Conservation (phyloP, 2,797 vertebrate genomes). For the Dicrostonyx torquatus region DNA sequence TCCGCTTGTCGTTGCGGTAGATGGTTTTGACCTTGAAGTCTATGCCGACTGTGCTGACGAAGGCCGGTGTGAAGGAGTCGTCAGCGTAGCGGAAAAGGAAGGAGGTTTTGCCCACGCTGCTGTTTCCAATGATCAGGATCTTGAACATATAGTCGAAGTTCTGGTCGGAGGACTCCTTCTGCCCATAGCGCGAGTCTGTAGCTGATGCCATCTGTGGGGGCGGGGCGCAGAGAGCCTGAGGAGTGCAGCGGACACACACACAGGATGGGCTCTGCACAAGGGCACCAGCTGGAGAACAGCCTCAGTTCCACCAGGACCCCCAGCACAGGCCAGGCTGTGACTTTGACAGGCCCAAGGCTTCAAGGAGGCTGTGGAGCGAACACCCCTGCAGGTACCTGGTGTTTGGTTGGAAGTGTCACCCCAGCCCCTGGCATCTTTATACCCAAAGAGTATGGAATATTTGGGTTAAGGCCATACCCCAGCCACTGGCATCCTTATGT, state of each 20-base stretch:
- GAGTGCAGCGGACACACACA: background rate
- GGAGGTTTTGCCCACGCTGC: slow-evolving; percentile 97
- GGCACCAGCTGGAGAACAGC: background rate
- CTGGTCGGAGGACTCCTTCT: slow-evolving; percentile 97
- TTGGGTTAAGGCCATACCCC: no score
- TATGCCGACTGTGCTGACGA: slow-evolving; percentile 98
- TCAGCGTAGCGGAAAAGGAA: slow-evolving; percentile 99
- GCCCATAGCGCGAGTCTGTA: slow-evolving; percentile 94
- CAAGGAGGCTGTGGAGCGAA: background rate
- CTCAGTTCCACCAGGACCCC: background rate
- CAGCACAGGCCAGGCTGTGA: slow-evolving; percentile 1
- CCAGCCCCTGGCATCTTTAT: no score
- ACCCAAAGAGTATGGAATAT: no score
- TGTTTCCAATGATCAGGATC: slow-evolving; percentile 99
- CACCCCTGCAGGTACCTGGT: background rate
- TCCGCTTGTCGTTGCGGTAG: slow-evolving; percentile 97
- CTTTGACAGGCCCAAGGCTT: slow-evolving; percentile 60
- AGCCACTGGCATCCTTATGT: no score
- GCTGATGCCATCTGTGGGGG: slow-evolving; percentile 94
- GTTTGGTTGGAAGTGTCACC: no score
- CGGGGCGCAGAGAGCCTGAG: background rate
- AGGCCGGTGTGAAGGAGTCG: slow-evolving; percentile 97
- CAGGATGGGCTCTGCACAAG: background rate
- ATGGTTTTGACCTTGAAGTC: slow-evolving; percentile 99
- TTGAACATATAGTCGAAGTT: slow-evolving; percentile 99